Evolutionary conservation across 1,140 invertebrate genomes (phyloP), one percentile per base, ranked within the genome.

Genomic region (Cotesia chilonis): DNA sequence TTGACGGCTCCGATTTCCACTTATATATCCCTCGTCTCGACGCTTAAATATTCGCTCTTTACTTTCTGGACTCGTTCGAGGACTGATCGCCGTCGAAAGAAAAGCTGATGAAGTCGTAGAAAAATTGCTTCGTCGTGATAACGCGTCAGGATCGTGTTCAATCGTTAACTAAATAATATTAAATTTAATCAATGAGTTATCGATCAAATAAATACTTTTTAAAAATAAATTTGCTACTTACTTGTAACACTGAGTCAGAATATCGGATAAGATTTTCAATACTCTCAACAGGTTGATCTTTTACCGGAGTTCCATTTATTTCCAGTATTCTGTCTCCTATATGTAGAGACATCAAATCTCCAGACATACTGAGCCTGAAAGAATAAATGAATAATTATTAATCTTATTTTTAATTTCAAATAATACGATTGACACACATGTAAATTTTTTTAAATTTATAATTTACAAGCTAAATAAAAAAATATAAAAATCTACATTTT

Each of bases 311-410:
- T 1, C 96, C 96, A 89, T 97, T 97, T 12, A 98, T 94, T 89
- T 98, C 96, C 63, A 97, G 87, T 72, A 98, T 96, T 81, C 92
- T 89, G 85, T 98, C 96, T 17, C 96, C 96, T 76, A 97, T 93
- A 82, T 95, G 95, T 51, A 96, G 87, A 10, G 94, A 92, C 89
- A 95, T 92, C 17, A 95, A 85, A 76, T 94, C 93, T 77, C 91
- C 91, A 76, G 92, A 93, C 66, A 93, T 90, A 80, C 96, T 94
- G 76, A 96, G 89, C 81, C 95, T 96, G 84, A 37, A 87, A 84
- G 72, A 72, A 14, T 17, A 20, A 35, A 47, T 4, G 28, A 37
- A 63, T 51, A 9, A 20, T 47, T 47, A 60, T 72, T 59, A 37
- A 68, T 57, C 14, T 59, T 35, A 54, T 17, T 17, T 17, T 61